Percentiles rank a stretch among this genome's conserved stretches.
Evolutionary conservation across 2,888 invertebrate genomes (phyloP).

Genomic region (Tillus elongatus): DNA sequence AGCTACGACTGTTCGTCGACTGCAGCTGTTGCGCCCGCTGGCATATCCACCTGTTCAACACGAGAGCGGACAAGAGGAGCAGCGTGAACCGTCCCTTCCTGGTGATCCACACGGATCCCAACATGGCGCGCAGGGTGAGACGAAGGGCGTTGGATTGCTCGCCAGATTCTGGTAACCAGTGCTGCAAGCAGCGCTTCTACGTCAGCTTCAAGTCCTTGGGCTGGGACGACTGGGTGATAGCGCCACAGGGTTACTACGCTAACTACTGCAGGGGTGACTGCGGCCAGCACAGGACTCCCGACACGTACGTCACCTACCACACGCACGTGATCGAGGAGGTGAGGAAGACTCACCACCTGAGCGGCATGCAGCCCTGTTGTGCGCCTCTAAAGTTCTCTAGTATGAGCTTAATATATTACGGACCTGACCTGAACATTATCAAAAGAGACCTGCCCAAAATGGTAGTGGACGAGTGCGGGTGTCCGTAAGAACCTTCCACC

Average conservation of each 20-base stretch:
- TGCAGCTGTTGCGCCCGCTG: constrained; percentile 77
- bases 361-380: constrained; percentile 84
- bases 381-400: constrained; percentile 86
- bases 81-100: constrained; percentile 73
- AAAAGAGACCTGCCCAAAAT: constrained; percentile 91
- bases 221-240: constrained; percentile 91
- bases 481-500: constrained; percentile 57
- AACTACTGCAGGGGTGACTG: constrained; percentile 91
- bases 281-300: constrained; percentile 66
- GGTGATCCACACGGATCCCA: constrained; percentile 67
- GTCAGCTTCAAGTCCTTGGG: constrained; percentile 85
- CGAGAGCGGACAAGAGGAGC: constrained; percentile 30
- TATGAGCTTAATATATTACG: constrained; percentile 88
- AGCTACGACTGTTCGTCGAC: constrained; percentile 71
- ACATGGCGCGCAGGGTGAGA: constrained; percentile 60
- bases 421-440: constrained; percentile 81
- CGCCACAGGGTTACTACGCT: constrained; percentile 65
- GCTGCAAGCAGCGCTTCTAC: constrained; percentile 81
- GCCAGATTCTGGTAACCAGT: constrained; percentile 60
- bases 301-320: constrained; percentile 79
- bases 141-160: constrained; percentile 79
- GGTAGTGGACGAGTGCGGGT: constrained; percentile 93
- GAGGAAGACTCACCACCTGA: constrained; percentile 62
- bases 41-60: constrained; percentile 55
- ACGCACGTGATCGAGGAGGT: constrained; percentile 87